Conservation (phyloP, 1,140 invertebrate species). For the Sitobion miscanthi region DNA sequence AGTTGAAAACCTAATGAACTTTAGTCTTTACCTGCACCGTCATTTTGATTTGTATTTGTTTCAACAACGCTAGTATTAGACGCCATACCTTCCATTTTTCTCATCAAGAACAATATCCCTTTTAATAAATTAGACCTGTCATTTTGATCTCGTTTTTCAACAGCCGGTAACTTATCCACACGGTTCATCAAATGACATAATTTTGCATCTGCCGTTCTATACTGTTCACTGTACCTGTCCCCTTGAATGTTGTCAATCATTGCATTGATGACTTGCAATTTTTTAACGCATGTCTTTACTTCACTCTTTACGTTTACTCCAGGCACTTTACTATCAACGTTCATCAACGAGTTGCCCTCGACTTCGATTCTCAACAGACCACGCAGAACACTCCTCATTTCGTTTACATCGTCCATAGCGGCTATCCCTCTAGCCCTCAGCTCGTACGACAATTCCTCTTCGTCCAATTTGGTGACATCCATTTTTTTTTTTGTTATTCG, state of each 20-base stretch:
- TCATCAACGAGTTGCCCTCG: slow-evolving; percentile 8
- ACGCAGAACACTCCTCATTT: slow-evolving; percentile 51
- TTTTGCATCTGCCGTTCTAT: slow-evolving; percentile 50
- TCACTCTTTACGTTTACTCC: slow-evolving; percentile 35
- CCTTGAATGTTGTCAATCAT: slow-evolving; percentile 49
- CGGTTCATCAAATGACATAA: slow-evolving; percentile 56
- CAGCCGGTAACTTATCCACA: slow-evolving; percentile 42
- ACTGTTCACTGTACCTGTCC: slow-evolving; percentile 46
- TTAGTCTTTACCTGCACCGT: not conserved
- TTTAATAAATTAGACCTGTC: slow-evolving; percentile 54
- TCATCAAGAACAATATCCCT: slow-evolving; percentile 55
- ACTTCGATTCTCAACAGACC: slow-evolving; percentile 53
- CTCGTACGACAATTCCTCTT: slow-evolving; percentile 56
- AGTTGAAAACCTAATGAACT: not conserved
- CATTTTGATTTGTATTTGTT: slow-evolving; percentile 38
- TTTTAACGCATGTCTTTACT: slow-evolving; percentile 33
- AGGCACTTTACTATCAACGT: not conserved
- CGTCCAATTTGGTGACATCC: slow-evolving; percentile 47
- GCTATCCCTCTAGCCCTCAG: slow-evolving; percentile 48
- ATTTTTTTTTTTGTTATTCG: slow-evolving; percentile 23
- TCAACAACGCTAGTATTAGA: not conserved
- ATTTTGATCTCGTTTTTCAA: slow-evolving; percentile 31
- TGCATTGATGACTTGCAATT: slow-evolving; percentile 41
- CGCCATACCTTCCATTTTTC: slow-evolving; percentile 52
- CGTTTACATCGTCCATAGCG: not conserved